Evolutionary conservation across 2,888 invertebrate genomes (phyloP).

Genomic region (Neoaliturus tenellus): DNA sequence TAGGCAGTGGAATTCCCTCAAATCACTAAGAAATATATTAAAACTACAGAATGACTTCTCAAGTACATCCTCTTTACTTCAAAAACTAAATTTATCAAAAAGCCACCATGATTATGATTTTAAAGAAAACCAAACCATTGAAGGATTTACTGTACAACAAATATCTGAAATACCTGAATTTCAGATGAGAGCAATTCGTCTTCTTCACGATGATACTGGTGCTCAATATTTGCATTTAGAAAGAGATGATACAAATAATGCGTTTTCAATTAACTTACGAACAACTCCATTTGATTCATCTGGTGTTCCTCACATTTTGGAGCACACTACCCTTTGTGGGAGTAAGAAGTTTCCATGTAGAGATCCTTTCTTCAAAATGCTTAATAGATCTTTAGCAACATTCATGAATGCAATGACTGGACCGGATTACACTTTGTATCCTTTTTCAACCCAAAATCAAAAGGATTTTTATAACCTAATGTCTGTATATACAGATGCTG

Average conservation of each 20-base stretch:
- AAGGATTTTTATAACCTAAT: conserved; percentile 91
- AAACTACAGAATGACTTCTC: neutral
- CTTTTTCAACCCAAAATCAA: conserved; percentile 94
- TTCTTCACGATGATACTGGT: conserved; percentile 87
- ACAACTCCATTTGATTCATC: conserved; percentile 94
- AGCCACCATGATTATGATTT: neutral
- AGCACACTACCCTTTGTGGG: conserved; percentile 94
- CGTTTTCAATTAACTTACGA: conserved; percentile 92
- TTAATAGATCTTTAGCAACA: conserved; percentile 92
- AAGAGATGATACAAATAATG: conserved; percentile 92
- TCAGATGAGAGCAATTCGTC: conserved; percentile 84
- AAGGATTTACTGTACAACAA: conserved; percentile 64
- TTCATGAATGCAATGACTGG: conserved; percentile 98
- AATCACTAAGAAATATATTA: neutral
- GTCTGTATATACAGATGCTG: conserved; percentile 94
- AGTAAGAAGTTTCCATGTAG: conserved; percentile 91
- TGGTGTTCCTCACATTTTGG: conserved; percentile 90
- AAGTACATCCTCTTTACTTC: neutral
- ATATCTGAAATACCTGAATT: conserved; percentile 83
- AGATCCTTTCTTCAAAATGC: conserved; percentile 98
- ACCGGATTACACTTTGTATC: conserved; percentile 95
- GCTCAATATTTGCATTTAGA: conserved; percentile 93
- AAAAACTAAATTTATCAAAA: neutral
- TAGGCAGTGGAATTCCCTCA: neutral
- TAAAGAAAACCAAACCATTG: conserved; percentile 63